phyloP scores from a whole-genome alignment of 2,888 invertebrate genomes.

The Plagodis dolabraria region DNA sequence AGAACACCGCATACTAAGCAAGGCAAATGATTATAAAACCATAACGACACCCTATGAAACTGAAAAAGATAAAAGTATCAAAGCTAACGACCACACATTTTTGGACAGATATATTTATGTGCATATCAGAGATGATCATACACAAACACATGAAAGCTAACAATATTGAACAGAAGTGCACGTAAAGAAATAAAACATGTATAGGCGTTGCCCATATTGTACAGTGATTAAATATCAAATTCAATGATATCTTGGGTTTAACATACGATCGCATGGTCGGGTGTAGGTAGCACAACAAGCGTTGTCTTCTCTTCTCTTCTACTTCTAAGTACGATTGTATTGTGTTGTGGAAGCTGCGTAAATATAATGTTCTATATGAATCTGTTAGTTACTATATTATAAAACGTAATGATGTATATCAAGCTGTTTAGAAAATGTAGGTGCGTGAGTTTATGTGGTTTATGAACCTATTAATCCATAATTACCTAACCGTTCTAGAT shows the following conservation, averaged over 20 bases:
- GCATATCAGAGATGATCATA: not conserved
- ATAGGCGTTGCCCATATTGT: conserved; percentile 53
- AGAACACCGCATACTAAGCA: conserved; percentile 32
- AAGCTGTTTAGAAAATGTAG: conserved; percentile 28
- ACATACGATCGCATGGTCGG: conserved; percentile 74
- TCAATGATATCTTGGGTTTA: conserved; percentile 32
- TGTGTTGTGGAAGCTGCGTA: conserved; percentile 80
- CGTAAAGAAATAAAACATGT: conserved; percentile 33
- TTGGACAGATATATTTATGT: not conserved
- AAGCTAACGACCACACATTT: not conserved
- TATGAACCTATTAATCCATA: not conserved
- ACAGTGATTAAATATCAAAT: conserved; percentile 67
- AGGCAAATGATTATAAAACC: conserved; percentile 29
- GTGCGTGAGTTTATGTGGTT: conserved; percentile 9
- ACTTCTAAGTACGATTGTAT: conserved; percentile 82
- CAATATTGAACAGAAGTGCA: conserved; percentile 10
- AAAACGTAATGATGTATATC: conserved; percentile 31
- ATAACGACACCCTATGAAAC: conserved; percentile 8
- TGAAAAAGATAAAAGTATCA: not conserved
- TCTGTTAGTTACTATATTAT: conserved; percentile 46
- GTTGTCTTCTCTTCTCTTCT: conserved; percentile 69
- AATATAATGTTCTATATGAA: conserved; percentile 50
- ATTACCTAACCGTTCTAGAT: no score
- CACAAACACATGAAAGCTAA: not conserved
- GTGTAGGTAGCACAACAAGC: conserved; percentile 69